Conservation (phyloP, 2,888 invertebrate genomes). For the Luperina testacea region DNA sequence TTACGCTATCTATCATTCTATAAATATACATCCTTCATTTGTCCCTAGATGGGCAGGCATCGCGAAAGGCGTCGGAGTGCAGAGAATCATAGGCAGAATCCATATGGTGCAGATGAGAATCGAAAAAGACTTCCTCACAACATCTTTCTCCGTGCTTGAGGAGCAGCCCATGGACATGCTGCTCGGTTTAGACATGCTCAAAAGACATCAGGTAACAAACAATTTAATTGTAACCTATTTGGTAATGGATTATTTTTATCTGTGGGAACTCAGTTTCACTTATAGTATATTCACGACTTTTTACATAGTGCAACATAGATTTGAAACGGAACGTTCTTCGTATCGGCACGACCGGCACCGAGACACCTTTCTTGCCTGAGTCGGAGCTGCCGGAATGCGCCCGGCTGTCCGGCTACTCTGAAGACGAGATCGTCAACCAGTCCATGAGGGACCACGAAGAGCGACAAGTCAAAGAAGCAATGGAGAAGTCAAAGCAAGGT, state of each 20-base stretch:
- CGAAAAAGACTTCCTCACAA: conserved; percentile 97
- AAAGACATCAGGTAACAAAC: conserved; percentile 95
- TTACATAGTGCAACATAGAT: conserved; percentile 95
- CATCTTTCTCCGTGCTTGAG: conserved; percentile 98
- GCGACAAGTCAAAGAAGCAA: conserved; percentile 92
- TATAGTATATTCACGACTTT: conserved; percentile 24
- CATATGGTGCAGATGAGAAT: conserved; percentile 99
- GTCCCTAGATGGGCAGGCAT: conserved; percentile 96
- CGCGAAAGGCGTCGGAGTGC: conserved; percentile 99
- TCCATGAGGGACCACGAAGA: conserved; percentile 91
- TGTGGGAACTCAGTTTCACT: background rate
- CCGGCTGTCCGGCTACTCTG: conserved; percentile 92
- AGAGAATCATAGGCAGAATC: conserved; percentile 98
- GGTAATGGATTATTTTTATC: background rate
- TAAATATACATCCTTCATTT: conserved; percentile 10
- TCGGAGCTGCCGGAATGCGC: conserved; percentile 93
- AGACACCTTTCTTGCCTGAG: conserved; percentile 96
- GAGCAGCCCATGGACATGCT: conserved; percentile 99
- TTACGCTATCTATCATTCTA: background rate
- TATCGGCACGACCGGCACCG: conserved; percentile 98
- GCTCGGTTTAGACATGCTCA: conserved; percentile 98
- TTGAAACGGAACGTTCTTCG: conserved; percentile 95
- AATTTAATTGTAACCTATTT: background rate
- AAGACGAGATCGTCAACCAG: conserved; percentile 90
- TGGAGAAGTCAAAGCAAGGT: conserved; percentile 92